phyloP scores from a whole-genome alignment of 2,113 vertebrate genomes.

The Xyliphius kryptos region DNA sequence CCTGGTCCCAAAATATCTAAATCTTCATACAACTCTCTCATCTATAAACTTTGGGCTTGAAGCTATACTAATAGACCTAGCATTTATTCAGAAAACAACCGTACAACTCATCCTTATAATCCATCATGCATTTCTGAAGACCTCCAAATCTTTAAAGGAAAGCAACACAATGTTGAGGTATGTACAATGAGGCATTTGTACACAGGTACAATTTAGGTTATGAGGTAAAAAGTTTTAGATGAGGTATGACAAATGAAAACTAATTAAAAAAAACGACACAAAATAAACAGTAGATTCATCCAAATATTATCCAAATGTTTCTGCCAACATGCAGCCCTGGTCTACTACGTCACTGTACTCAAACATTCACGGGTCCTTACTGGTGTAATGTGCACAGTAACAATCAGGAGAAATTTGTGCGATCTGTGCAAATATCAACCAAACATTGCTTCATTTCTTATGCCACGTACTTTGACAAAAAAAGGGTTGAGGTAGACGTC shows the following conservation, averaged over 20 bases:
- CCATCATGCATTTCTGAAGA: conserved; percentile 10
- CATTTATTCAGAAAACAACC: background rate
- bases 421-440: conserved; percentile 52
- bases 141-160: conserved; percentile 25
- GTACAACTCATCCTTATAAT: conserved; percentile 9
- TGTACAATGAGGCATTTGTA: conserved; percentile 40
- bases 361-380: conserved; percentile 48
- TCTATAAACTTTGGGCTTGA: background rate
- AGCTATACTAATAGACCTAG: conserved; percentile 10
- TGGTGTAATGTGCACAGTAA: conserved; percentile 50
- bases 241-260: conserved; percentile 33
- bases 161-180: no score
- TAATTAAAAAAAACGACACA: conserved; percentile 24
- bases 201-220: conserved; percentile 31
- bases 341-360: conserved; percentile 28
- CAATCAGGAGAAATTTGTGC: conserved; percentile 46
- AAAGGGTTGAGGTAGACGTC: conserved; percentile 71
- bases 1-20: no score
- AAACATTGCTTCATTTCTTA: conserved; percentile 48
- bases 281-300: conserved; percentile 44
- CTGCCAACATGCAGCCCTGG: conserved; percentile 31
- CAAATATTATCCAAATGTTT: conserved; percentile 41
- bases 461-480: conserved; percentile 38
- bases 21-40: no score
- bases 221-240: conserved; percentile 43